These are phyloP conservation scores for Congeria kusceri DNA, from an alignment of 2,888 invertebrate genomes.

Conservation along the genomic window DNA sequence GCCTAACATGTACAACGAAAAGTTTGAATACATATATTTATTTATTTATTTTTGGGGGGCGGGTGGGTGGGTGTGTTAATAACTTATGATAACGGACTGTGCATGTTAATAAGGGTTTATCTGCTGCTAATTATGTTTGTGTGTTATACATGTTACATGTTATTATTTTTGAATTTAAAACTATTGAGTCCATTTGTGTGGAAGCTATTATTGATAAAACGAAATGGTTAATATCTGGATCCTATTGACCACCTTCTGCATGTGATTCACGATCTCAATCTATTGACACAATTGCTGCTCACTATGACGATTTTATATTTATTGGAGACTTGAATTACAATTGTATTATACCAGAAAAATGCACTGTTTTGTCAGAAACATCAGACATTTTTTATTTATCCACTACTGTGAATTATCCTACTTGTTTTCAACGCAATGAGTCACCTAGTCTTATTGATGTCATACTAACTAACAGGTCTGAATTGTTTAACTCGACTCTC, in stretches of 20 bases:
- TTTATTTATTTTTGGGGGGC: too few species aligned
- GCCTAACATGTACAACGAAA: too few species aligned
- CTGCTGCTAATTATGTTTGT: too few species aligned
- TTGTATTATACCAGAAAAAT: neutral
- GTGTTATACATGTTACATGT: too few species aligned
- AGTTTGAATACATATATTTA: too few species aligned
- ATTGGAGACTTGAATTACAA: slow-evolving; percentile 20
- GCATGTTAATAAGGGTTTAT: too few species aligned
- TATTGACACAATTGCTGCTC: slow-evolving; percentile 1
- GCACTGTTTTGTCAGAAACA: neutral
- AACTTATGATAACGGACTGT: too few species aligned
- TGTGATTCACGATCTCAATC: neutral
- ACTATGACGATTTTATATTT: slow-evolving; percentile 14
- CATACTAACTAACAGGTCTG: slow-evolving; percentile 11
- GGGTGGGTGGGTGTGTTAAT: too few species aligned
- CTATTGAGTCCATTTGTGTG: slow-evolving; percentile 19
- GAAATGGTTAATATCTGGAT: neutral
- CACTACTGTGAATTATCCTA: slow-evolving; percentile 10
- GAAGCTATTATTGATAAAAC: slow-evolving; percentile 19
- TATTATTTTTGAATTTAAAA: neutral
- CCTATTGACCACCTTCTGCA: slow-evolving; percentile 8
- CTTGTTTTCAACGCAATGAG: neutral
- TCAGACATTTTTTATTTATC: slow-evolving; percentile 16
- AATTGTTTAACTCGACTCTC: neutral
- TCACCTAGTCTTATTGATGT: slow-evolving; percentile 13